Evolutionary conservation across 2,888 invertebrate genomes (phyloP), one percentile per base, ranked within the genome.

Genomic region (Antheraea assamensis): DNA sequence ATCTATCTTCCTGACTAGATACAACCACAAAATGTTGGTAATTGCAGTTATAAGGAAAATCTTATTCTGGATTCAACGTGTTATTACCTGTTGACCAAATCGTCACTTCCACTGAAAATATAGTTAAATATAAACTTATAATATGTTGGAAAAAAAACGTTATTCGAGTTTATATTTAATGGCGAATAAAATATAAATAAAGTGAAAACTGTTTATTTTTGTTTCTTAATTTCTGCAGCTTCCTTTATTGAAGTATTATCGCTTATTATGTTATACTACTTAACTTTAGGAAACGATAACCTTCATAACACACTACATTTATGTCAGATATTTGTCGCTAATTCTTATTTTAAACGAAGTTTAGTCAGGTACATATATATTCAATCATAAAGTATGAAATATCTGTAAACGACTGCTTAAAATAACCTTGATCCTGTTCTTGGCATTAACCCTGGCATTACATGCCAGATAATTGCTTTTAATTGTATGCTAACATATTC

Each of bases 381-480:
- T 78, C 76, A 77, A 82, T 80, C 76, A 77, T 82, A 3, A 42
- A 42, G 5, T 10, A 8, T 42, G 42, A 81, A 58, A 80, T 86
- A 88, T 87, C 86, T 88, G 88, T 77, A 83, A 80, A 80, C 79
- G 76, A 74, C 76, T 84, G 87, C 85, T 91, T 75, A 78, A 78
- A 78, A 77, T 80, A 77, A 77, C 81, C 82, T 83, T 61, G 81
- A 81, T 85, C 78, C 79, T 82, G 82, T 72, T 85, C 80, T 89
- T 91, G 90, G 91, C 91, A 91, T 82, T 77, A 78, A 75, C 79
- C 78, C 76, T 75, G 75, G 76, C 78, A 75, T 73, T 74, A 70
- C 73, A 83, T 85, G 90, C 91, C 91, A 91, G 91, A 91, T 86
- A 42, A 58, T 47, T 68, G 31, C 68, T 77, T 85, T 85, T 85